Conservation (phyloP, 2,113 vertebrate species). For the Callospermophilus lateralis region DNA sequence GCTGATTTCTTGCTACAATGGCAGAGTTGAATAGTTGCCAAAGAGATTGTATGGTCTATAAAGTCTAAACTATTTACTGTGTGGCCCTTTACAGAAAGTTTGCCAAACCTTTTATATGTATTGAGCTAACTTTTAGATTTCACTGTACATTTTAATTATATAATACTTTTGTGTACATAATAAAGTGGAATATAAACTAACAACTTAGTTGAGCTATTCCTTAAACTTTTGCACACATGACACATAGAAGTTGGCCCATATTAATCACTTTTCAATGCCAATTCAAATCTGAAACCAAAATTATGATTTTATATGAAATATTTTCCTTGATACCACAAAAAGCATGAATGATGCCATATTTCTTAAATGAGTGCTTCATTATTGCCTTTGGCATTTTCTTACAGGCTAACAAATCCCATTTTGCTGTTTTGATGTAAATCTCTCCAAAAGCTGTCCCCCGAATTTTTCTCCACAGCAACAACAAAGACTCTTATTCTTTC, state of each 20-base stretch:
- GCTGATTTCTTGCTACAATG: not conserved
- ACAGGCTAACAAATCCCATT: not conserved
- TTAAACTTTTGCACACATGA: not conserved
- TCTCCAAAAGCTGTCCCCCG: not conserved
- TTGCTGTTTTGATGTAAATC: not conserved
- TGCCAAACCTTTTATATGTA: not conserved
- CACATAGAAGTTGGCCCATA: not conserved
- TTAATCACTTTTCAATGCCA: not conserved
- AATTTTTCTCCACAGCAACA: not conserved
- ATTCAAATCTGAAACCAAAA: conserved; percentile 9
- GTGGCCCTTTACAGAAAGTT: not conserved
- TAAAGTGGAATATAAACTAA: not conserved
- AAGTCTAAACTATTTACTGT: not conserved
- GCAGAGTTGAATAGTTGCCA: not conserved
- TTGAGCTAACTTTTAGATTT: conserved; percentile 49
- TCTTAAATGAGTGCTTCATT: not conserved
- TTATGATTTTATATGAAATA: not conserved
- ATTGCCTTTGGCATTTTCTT: not conserved
- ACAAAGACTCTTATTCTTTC: not conserved
- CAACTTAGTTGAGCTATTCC: not conserved
- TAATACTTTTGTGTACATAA: not conserved
- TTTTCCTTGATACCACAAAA: not conserved
- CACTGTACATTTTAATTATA: not conserved
- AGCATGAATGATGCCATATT: not conserved
- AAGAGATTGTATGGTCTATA: not conserved